A percentile compares a stretch with the other conserved stretches of the same genome.
Evolutionary conservation across 2,888 invertebrate genomes (phyloP).

Genomic region (Byasa hedistus): DNA sequence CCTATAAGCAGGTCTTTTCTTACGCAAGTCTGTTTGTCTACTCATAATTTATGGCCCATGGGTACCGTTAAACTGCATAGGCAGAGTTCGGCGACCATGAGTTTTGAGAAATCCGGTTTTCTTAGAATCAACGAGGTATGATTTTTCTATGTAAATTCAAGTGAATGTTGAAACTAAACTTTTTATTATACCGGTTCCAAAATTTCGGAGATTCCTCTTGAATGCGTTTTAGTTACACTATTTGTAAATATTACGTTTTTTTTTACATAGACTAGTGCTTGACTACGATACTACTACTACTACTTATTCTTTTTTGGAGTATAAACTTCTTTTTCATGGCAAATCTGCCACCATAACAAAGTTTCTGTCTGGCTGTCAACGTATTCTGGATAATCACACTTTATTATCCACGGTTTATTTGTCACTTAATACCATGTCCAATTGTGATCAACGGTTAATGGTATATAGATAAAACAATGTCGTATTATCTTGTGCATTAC

Average conservation of each 20-base stretch:
- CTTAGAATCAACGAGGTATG: background rate
- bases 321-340: too few species aligned
- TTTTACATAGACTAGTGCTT: too few species aligned
- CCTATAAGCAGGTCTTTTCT: slow-evolving; percentile 11
- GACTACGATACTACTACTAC: too few species aligned
- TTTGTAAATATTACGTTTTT: background rate
- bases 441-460: background rate
- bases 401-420: too few species aligned
- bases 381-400: too few species aligned
- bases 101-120: slow-evolving; percentile 24
- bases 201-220: background rate
- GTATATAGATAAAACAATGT: background rate
- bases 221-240: background rate
- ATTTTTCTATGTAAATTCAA: background rate
- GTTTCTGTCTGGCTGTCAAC: too few species aligned
- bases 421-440: too few species aligned
- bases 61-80: slow-evolving; percentile 29
- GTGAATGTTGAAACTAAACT: background rate
- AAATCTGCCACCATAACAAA: too few species aligned
- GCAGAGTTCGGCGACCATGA: slow-evolving; percentile 29
- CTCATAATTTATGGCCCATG: slow-evolving; percentile 13
- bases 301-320: too few species aligned
- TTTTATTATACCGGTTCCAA: background rate
- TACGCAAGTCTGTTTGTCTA: slow-evolving; percentile 21
- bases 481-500: background rate